phyloP scores from a whole-genome alignment of 2,113 vertebrate genomes.

The Choloepus hoffmanni region DNA sequence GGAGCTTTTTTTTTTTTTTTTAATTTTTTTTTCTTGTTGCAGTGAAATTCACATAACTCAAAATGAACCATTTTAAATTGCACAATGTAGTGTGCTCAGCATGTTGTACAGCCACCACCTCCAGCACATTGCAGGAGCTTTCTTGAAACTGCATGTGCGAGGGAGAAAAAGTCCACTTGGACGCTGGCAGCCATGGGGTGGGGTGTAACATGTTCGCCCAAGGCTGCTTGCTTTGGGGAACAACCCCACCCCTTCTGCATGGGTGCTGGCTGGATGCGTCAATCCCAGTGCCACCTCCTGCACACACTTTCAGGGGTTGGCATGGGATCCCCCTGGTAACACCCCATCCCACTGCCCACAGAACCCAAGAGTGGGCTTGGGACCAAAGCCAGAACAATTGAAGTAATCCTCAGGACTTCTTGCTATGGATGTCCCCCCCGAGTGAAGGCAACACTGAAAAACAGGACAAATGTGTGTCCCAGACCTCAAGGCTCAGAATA shows the following conservation, averaged over 20 bases:
- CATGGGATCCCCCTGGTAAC: neutral
- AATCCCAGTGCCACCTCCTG: neutral
- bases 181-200: neutral
- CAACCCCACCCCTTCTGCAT: neutral
- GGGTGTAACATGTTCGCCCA: neutral
- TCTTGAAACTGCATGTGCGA: accelerated
- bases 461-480: neutral
- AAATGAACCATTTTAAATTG: neutral
- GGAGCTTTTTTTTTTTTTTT: neutral
- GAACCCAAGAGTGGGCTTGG: neutral
- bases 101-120: neutral
- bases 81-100: neutral
- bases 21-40: neutral
- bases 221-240: neutral
- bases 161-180: neutral
- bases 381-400: neutral
- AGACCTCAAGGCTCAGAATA: neutral
- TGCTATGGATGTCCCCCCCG: neutral
- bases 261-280: neutral
- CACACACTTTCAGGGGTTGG: neutral
- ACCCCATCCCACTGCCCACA: neutral
- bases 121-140: neutral
- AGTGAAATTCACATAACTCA: neutral
- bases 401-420: neutral
- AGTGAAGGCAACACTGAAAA: neutral